Evolutionary conservation across 2,113 vertebrate species (phyloP).

Genomic region (Hippocampus mohnikei): DNA sequence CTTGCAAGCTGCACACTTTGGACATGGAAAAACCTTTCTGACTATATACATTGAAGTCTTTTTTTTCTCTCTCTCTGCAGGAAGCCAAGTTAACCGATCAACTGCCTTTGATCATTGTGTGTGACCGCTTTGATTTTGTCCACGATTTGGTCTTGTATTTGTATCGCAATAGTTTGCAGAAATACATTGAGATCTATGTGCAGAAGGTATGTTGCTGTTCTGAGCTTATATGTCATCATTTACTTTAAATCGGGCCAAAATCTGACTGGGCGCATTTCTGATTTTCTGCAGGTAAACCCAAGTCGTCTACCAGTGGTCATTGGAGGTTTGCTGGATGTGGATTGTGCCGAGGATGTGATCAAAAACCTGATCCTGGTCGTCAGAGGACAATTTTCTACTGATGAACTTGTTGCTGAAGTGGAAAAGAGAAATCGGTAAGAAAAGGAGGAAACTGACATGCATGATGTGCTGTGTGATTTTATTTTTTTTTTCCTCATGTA

Average conservation of each 20-base stretch:
- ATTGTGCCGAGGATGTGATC: constrained; percentile 98
- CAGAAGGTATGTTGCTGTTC: constrained; percentile 81
- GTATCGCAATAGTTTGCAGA: constrained; percentile 98
- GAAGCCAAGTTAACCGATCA: constrained; percentile 98
- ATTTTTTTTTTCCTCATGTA: neutral
- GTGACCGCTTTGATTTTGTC: constrained; percentile 98
- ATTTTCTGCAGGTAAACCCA: constrained; percentile 84
- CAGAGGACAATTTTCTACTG: constrained; percentile 96
- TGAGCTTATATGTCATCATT: neutral
- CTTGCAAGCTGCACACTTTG: neutral
- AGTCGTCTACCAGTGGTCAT: constrained; percentile 96
- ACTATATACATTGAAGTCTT: neutral
- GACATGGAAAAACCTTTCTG: neutral
- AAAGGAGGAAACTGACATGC: constrained; percentile 4
- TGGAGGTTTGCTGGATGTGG: constrained; percentile 93
- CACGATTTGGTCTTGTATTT: constrained; percentile 96
- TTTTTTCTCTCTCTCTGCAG: constrained; percentile 67
- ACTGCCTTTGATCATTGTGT: constrained; percentile 96
- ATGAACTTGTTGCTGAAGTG: constrained; percentile 97
- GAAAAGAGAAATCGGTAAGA: constrained; percentile 94
- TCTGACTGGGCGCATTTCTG: neutral
- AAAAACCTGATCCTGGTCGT: constrained; percentile 98
- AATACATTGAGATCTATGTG: constrained; percentile 98
- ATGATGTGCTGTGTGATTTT: too few species aligned
- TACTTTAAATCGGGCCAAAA: neutral